Evolutionary conservation across 37 sponge, comb jelly and placozoan genomes (phyloP), one percentile per base, ranked within the genome.

Genomic region (Geodia barretti): DNA sequence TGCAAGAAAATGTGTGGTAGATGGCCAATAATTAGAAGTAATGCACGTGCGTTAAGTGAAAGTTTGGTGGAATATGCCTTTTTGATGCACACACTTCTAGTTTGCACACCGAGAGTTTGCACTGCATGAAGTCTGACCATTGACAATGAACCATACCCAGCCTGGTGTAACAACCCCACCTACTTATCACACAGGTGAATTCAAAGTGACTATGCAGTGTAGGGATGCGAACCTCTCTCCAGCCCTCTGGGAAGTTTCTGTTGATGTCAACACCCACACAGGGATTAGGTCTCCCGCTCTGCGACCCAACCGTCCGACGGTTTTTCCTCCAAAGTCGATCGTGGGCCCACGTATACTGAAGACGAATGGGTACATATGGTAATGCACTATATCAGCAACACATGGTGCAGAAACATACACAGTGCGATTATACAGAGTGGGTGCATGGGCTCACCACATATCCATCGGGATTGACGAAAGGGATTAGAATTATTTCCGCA

Each of bases 391-490:
- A 14, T 75, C 41, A 4, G 23, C 62, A 60, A 60, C 21, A 60
- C 19, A 23, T 14, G 19, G 37, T 7, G 14, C 23, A 71, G 14
- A 24, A 35, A 34, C 9, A 23, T n/a, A 32, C 72, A 36, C 29
- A 11, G 19, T 7, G 7, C 31, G 14, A 67, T 67, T 9, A 9
- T 19, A n/a, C 11, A 14, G 25, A 59, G n/a, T n/a, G n/a, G n/a
- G n/a, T n/a, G n/a, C n/a, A n/a, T n/a, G n/a, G 36, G 72, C 82
- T 34, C 39, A 91, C 91, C 79, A 43, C 84, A 77, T 90, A 90
- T 42, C 94, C 94, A 86, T 93, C 94, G 41, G 94, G 94, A 47
- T 93, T 93, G 32, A 86, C 94, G 74, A 93, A 82, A 0, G 94
- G 94, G 1, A 93, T 83, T 1, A 90, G 23, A 3, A 93, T 66